A percentile compares a stretch with the other conserved stretches of the same genome.
Evolutionary conservation across 1,140 invertebrate genomes (phyloP).

Genomic region (Frieseomelitta varia): DNA sequence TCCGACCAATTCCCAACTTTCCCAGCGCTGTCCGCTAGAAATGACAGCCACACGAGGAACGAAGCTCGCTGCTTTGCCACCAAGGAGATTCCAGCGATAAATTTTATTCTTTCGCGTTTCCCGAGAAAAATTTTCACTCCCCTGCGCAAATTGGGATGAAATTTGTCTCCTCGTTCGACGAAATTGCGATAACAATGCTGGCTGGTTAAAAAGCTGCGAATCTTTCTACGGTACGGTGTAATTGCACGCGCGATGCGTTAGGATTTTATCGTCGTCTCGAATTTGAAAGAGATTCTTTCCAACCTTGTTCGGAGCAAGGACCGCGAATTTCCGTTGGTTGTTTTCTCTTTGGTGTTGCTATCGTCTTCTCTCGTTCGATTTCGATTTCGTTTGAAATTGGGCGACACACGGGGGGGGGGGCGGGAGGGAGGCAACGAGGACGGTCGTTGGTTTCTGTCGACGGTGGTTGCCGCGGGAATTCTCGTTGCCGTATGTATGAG

Average conservation of each 20-base stretch:
- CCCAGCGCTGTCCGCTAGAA: too few relatives aligned
- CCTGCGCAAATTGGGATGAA: too few relatives aligned
- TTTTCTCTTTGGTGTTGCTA: neutral
- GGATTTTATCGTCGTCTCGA: constrained; percentile 38
- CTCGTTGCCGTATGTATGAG: constrained; percentile 29
- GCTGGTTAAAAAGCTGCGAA: too few relatives aligned
- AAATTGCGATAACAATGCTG: too few relatives aligned
- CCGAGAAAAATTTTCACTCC: neutral
- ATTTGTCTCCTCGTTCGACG: too few relatives aligned
- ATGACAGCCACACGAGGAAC: neutral
- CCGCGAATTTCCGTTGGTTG: constrained; percentile 17
- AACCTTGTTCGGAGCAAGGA: neutral
- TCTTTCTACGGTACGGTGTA: constrained; percentile 10
- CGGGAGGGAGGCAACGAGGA: too few relatives aligned
- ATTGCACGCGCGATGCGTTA: constrained; percentile 20
- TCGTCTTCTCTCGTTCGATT: neutral
- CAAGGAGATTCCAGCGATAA: neutral
- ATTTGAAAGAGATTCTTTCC: constrained; percentile 32
- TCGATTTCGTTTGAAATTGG: constrained; percentile 8
- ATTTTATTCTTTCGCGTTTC: neutral
- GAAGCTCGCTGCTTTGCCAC: neutral
- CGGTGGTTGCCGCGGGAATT: constrained; percentile 27
- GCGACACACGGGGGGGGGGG: constrained; percentile 9
- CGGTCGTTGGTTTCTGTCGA: neutral
- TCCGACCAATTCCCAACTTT: neutral